Evolutionary conservation across 2,888 invertebrate genomes (phyloP).

Genomic region (Mechanitis mazaeus): DNA sequence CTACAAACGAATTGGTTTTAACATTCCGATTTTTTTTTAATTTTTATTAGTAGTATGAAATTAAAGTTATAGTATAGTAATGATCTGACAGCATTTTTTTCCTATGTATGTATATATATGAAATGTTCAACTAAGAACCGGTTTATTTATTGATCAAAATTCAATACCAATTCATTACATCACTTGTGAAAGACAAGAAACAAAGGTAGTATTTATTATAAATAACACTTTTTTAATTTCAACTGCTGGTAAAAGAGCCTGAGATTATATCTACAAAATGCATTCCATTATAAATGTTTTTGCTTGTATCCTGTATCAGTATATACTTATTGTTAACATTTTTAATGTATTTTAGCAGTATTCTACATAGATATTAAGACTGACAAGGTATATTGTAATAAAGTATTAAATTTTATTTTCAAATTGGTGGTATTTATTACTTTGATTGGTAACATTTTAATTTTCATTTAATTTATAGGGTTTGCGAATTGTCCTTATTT

Average conservation of each 20-base stretch:
- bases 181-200: too few species aligned
- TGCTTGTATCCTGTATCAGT: constrained; percentile 51
- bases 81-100: constrained; percentile 40
- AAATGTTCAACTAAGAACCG: too few species aligned
- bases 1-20: constrained; percentile 15
- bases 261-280: constrained; percentile 28
- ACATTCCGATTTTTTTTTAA: constrained; percentile 24
- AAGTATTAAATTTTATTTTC: constrained; percentile 64
- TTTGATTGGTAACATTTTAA: constrained; percentile 47
- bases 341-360: constrained; percentile 48
- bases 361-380: constrained; percentile 71
- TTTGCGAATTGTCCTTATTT: constrained; percentile 48
- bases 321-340: constrained; percentile 36
- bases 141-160: too few species aligned
- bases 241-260: background rate
- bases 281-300: constrained; percentile 55
- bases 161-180: too few species aligned
- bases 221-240: constrained; percentile 26
- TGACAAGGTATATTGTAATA: constrained; percentile 62
- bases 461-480: constrained; percentile 37
- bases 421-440: constrained; percentile 58
- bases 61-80: constrained; percentile 17
- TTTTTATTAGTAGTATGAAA: background rate
- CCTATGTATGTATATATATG: constrained; percentile 16
- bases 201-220: too few species aligned